Conservation (phyloP, 2,113 vertebrate genomes). For the Dinomys branickii region DNA sequence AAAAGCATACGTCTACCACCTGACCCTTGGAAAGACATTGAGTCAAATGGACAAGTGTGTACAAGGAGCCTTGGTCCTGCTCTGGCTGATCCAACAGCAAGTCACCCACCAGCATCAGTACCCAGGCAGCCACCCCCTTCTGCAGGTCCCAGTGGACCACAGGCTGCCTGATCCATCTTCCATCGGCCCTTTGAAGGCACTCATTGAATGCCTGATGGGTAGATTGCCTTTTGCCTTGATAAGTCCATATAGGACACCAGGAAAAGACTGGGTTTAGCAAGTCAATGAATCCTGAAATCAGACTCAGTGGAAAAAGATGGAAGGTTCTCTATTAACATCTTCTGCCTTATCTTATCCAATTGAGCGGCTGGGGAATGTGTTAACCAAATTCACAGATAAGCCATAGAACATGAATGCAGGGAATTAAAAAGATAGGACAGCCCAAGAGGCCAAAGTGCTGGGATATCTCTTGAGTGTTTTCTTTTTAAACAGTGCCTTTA, state of each 20-base stretch:
- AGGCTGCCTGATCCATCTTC: neutral
- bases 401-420: conserved; percentile 65
- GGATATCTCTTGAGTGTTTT: conserved; percentile 60
- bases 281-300: conserved; percentile 76
- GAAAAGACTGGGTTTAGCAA: conserved; percentile 75
- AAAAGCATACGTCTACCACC: neutral
- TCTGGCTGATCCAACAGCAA: neutral
- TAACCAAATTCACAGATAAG: conserved; percentile 80
- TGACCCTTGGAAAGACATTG: neutral
- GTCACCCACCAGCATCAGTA: neutral
- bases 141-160: neutral
- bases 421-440: conserved; percentile 78
- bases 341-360: conserved; percentile 73
- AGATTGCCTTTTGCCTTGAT: conserved; percentile 66
- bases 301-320: conserved; percentile 67
- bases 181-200: neutral
- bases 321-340: conserved; percentile 74
- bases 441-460: conserved; percentile 61
- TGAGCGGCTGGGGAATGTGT: conserved; percentile 68
- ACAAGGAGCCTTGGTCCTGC: neutral
- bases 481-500: conserved; percentile 59
- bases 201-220: conserved; percentile 2
- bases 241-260: conserved; percentile 49
- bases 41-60: neutral
- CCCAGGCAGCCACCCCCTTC: neutral